phyloP scores from a whole-genome alignment of 1,140 invertebrate species.

The Drosophila leontia region DNA sequence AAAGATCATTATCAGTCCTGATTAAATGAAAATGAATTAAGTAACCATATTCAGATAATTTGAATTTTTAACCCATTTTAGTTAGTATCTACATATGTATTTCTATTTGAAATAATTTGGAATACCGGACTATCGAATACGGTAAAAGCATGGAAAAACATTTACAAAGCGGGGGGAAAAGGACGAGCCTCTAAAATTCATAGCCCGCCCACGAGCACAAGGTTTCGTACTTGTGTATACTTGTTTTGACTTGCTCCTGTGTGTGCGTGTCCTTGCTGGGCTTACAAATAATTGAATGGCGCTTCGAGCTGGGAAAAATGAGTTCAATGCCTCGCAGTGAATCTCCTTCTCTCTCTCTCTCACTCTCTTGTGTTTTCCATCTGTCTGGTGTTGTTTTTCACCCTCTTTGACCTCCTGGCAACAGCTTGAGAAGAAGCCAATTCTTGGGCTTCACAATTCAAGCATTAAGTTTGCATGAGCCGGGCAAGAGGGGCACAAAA shows the following conservation, averaged over 20 bases:
- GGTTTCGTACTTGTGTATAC: constrained; percentile 5
- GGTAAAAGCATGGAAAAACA: not conserved
- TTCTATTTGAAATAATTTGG: not conserved
- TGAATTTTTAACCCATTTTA: not conserved
- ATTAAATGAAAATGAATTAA: not conserved
- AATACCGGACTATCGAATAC: not conserved
- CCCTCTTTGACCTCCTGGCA: constrained; percentile 18
- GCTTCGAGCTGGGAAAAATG: constrained; percentile 22
- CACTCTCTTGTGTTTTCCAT: not conserved
- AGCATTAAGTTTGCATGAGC: constrained; percentile 55
- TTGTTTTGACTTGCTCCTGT: constrained; percentile 12
- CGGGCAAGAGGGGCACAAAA: not conserved
- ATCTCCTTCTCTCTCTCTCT: not conserved
- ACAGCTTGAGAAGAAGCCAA: constrained; percentile 52
- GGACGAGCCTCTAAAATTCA: constrained; percentile 70
- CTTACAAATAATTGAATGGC: constrained; percentile 50
- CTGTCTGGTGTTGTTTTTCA: constrained; percentile 19
- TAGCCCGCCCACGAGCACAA: constrained; percentile 27
- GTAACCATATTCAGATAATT: too few relatives aligned
- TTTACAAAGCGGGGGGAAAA: not conserved
- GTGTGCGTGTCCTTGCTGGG: constrained; percentile 41
- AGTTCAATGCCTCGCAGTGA: constrained; percentile 36
- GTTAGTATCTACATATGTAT: not conserved
- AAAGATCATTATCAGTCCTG: not conserved
- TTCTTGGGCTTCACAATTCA: constrained; percentile 31